phyloP scores from a whole-genome alignment of 2,797 vertebrate genomes.

The Poecilia picta region DNA sequence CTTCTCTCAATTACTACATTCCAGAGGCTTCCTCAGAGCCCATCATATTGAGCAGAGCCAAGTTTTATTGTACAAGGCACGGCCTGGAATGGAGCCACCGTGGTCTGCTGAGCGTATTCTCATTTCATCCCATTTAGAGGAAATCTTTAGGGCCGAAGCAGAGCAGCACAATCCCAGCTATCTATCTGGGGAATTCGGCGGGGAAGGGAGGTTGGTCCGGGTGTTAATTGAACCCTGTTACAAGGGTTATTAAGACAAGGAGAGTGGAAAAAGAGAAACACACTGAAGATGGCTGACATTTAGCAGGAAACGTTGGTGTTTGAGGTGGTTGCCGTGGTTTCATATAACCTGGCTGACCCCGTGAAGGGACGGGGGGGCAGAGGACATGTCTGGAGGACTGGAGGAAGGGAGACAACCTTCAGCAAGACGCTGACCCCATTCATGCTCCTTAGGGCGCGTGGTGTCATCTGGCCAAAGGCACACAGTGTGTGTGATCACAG shows the following conservation, averaged over 20 bases:
- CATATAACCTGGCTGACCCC: slow-evolving; percentile 27
- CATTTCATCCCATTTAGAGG: slow-evolving; percentile 60
- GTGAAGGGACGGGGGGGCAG: not conserved
- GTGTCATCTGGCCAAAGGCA: slow-evolving; percentile 58
- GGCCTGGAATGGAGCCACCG: slow-evolving; percentile 69
- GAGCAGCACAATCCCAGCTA: slow-evolving; percentile 52
- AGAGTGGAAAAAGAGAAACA: slow-evolving; percentile 27
- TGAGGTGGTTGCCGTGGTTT: slow-evolving; percentile 20
- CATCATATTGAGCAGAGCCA: slow-evolving; percentile 56
- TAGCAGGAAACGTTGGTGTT: slow-evolving; percentile 26
- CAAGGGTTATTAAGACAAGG: slow-evolving; percentile 60
- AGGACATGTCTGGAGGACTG: slow-evolving; percentile 45
- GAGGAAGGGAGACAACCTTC: slow-evolving; percentile 53
- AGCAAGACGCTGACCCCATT: slow-evolving; percentile 53
- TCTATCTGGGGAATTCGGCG: slow-evolving; percentile 45
- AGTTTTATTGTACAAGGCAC: slow-evolving; percentile 69
- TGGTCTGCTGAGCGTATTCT: slow-evolving; percentile 59
- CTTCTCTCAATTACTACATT: slow-evolving; percentile 69
- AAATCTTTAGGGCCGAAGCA: slow-evolving; percentile 60
- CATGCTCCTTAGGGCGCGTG: slow-evolving; percentile 46
- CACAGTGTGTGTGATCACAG: slow-evolving; percentile 57
- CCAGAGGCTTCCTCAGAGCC: slow-evolving; percentile 60
- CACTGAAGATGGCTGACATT: slow-evolving; percentile 15
- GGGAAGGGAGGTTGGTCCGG: slow-evolving; percentile 36
- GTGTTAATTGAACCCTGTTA: slow-evolving; percentile 68